phyloP scores from a whole-genome alignment of 1,140 invertebrate species.

The Hydropsyche tenuis region DNA sequence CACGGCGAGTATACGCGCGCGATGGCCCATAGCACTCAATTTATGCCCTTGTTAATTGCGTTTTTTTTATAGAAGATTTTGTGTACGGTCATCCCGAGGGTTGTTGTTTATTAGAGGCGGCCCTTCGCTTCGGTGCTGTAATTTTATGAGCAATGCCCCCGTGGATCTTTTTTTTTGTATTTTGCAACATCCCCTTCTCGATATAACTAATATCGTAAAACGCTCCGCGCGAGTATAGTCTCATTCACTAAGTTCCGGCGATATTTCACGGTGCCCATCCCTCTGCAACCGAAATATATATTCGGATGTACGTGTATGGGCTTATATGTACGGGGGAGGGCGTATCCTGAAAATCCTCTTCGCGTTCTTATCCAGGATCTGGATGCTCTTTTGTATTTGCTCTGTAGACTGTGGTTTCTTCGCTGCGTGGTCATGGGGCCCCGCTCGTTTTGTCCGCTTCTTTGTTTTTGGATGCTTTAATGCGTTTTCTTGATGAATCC shows the following conservation, averaged over 20 bases:
- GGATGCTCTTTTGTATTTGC: conserved; percentile 31
- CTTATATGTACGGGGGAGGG: too few species aligned
- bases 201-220: conserved; percentile 48
- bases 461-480: too few species aligned
- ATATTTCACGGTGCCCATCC: conserved; percentile 39
- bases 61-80: background rate
- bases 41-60: background rate
- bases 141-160: conserved; percentile 24
- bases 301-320: background rate
- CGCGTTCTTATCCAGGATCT: conserved; percentile 4
- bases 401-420: conserved; percentile 20
- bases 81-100: background rate
- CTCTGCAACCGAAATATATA: background rate
- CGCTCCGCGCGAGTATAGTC: conserved; percentile 28
- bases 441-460: too few species aligned
- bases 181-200: conserved; percentile 36
- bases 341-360: conserved; percentile 9
- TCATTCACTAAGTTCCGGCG: conserved; percentile 40
- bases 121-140: background rate
- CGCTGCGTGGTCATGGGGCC: background rate
- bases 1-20: too few species aligned
- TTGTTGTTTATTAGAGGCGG: background rate
- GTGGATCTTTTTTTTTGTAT: conserved; percentile 22
- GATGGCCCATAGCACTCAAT: background rate
- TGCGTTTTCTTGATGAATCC: too few species aligned